Percentiles rank a stretch among this genome's conserved stretches.
These are phyloP conservation scores for Euwallacea similis DNA, from an alignment of 1,140 invertebrate genomes.

Conservation along the genomic window DNA sequence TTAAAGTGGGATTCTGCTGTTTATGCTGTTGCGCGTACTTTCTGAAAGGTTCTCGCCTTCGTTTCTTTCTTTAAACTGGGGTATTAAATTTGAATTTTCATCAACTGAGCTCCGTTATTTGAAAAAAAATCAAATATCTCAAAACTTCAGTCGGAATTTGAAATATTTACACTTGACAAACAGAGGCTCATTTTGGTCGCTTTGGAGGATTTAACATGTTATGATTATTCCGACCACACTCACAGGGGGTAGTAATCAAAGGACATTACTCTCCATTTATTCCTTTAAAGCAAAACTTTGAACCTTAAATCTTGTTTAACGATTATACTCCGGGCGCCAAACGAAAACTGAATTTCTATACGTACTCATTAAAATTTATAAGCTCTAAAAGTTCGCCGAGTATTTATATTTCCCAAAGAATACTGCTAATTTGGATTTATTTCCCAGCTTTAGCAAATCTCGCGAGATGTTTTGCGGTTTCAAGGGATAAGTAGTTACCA, in stretches of 20 bases:
- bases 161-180: not conserved
- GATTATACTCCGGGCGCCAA: constrained; percentile 16
- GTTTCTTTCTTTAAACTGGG: too few species aligned
- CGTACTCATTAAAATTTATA: constrained; percentile 28
- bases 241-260: constrained; percentile 32
- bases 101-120: too few species aligned
- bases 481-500: not conserved
- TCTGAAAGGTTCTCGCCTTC: too few species aligned
- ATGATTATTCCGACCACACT: constrained; percentile 24
- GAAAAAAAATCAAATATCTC: too few species aligned
- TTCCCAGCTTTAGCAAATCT: not conserved
- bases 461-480: not conserved
- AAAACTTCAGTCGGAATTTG: not conserved
- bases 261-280: constrained; percentile 25
- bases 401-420: constrained; percentile 16
- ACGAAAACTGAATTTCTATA: constrained; percentile 30
- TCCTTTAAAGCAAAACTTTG: constrained; percentile 24
- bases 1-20: constrained; percentile 6
- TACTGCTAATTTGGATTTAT: constrained; percentile 26
- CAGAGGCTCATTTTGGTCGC: not conserved
- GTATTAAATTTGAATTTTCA: too few species aligned
- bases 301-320: constrained; percentile 26
- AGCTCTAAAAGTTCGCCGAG: constrained; percentile 22
- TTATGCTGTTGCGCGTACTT: constrained; percentile 7
- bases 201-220: constrained; percentile 1